Percentiles rank a stretch among this genome's conserved stretches.
Conservation (phyloP, 2,113 vertebrate species). For the Cricetomys ansorgei region DNA sequence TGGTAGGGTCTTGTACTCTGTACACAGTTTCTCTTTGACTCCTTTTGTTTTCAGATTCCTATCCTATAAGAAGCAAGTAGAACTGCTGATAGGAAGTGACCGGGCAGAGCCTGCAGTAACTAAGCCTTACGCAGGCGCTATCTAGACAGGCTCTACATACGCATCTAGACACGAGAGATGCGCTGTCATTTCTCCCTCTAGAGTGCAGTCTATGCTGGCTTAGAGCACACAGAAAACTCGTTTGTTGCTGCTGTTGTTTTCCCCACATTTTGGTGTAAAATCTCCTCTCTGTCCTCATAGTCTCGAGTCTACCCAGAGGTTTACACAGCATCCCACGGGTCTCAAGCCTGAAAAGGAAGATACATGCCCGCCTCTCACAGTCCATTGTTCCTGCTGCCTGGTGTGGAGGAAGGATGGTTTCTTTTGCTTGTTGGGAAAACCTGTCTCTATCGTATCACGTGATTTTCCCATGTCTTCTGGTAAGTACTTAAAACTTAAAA, state of each 20-base stretch:
- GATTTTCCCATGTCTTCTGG: background rate
- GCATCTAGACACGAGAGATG: too few relatives aligned
- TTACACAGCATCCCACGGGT: background rate
- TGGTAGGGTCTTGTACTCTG: background rate
- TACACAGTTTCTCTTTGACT: background rate
- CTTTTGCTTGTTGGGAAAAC: background rate
- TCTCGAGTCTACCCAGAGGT: background rate
- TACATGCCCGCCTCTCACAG: too few relatives aligned
- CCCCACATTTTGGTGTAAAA: background rate
- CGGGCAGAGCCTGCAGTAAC: too few relatives aligned
- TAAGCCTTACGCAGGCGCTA: background rate
- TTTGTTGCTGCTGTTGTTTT: background rate
- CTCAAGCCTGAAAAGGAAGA: background rate
- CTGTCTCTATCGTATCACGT: background rate
- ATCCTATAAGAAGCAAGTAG: rapidly evolving
- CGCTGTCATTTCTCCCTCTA: background rate
- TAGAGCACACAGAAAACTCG: background rate
- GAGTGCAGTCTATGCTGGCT: background rate
- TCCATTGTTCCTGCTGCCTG: background rate
- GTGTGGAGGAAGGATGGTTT: background rate
- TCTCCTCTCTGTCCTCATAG: background rate
- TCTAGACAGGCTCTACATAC: too few relatives aligned
- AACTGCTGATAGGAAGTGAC: background rate
- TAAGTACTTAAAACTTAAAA: background rate
- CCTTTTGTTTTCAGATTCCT: background rate